A percentile compares a stretch with the other conserved stretches of the same genome.
Conservation (phyloP, 2,888 invertebrate species). For the Meliscaeva auricollis region DNA sequence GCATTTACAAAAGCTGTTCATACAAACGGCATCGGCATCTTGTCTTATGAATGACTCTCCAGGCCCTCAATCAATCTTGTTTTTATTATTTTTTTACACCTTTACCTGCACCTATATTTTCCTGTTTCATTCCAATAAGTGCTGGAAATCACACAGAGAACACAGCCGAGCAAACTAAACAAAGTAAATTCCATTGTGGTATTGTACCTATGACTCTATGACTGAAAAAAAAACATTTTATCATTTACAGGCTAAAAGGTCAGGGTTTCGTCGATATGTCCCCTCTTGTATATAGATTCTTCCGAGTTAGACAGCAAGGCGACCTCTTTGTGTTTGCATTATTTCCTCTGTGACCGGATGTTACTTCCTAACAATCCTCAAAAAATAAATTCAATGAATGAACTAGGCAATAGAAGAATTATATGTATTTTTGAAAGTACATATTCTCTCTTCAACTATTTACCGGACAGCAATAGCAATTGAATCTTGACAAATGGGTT, state of each 20-base stretch:
- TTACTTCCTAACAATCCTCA: conserved; percentile 73
- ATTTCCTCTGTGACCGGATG: conserved; percentile 75
- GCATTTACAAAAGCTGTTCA: conserved; percentile 63
- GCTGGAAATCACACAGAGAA: conserved; percentile 38
- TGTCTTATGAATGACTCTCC: conserved; percentile 44
- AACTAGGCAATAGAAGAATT: conserved; percentile 15
- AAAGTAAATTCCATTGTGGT: conserved; percentile 62
- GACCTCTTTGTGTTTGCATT: conserved; percentile 65
- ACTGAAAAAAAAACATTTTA: conserved; percentile 34
- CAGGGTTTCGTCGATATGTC: conserved; percentile 46
- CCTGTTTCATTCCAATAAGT: conserved; percentile 48
- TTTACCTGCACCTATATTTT: conserved; percentile 47
- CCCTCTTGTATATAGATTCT: background rate
- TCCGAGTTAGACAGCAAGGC: conserved; percentile 52
- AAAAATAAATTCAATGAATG: conserved; percentile 63
- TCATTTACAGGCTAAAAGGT: conserved; percentile 46
- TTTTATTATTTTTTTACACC: conserved; percentile 49
- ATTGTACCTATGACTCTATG: conserved; percentile 51
- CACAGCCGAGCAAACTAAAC: conserved; percentile 26
- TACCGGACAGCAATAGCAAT: conserved; percentile 69
- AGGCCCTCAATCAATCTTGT: conserved; percentile 48
- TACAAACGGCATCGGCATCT: conserved; percentile 41
- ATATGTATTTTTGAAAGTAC: conserved; percentile 33
- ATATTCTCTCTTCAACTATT: conserved; percentile 55
- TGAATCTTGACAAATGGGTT: conserved; percentile 75